Conservation (phyloP, 2,797 vertebrate species). For the Silurus aristotelis region DNA sequence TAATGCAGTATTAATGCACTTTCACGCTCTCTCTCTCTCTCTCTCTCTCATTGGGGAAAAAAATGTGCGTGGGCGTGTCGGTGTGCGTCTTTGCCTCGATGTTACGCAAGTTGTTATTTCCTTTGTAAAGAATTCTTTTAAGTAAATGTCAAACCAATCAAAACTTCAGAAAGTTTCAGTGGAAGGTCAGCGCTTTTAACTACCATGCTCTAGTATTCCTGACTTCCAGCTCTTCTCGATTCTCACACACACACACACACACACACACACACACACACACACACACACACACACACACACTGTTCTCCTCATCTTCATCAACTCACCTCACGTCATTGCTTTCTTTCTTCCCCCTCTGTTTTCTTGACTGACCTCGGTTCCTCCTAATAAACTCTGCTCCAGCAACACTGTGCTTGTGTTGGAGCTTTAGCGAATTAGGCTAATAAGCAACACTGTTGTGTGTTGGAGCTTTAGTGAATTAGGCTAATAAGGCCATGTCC, state of each 20-base stretch:
- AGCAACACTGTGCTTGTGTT: no score
- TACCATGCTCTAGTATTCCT: background rate
- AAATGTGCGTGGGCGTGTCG: background rate
- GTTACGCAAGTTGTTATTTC: slow-evolving; percentile 32
- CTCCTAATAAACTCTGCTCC: background rate
- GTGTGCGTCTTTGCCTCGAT: slow-evolving; percentile 9
- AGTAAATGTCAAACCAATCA: background rate
- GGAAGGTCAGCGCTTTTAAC: slow-evolving; percentile 23
- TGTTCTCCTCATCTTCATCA: background rate
- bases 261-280: background rate
- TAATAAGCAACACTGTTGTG: no score
- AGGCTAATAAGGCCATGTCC: no score
- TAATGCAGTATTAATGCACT: slow-evolving; percentile 18
- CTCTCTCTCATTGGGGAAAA: background rate
- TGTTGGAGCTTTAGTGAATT: no score
- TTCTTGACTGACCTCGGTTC: background rate
- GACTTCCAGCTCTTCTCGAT: background rate
- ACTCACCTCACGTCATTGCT: background rate
- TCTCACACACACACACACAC: background rate
- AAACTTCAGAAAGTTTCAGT: no score
- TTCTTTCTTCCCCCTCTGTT: background rate
- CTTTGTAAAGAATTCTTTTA: slow-evolving; percentile 7
- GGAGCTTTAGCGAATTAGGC: no score
- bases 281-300: background rate
- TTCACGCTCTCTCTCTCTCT: background rate